These are phyloP conservation scores for Spilosoma lubricipeda DNA, from an alignment of 2,888 invertebrate genomes.

Conservation along the genomic window DNA sequence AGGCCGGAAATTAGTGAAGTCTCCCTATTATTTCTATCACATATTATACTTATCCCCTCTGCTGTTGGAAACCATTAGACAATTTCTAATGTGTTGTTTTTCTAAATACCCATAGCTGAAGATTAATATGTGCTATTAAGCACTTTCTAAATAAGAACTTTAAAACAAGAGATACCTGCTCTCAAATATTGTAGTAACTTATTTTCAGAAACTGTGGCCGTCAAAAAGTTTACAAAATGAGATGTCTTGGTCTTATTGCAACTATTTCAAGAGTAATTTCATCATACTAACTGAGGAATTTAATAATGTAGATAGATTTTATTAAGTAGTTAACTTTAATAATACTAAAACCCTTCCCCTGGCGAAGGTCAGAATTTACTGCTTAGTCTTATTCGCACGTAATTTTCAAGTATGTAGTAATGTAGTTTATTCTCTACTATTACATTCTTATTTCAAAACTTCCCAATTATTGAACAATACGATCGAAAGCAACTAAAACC, in stretches of 20 bases:
- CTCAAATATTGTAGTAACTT: not conserved
- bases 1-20: too few species aligned
- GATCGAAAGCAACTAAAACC: not conserved
- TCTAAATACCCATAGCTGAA: too few species aligned
- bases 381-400: not conserved
- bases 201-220: slow-evolving; percentile 6
- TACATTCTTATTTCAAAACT: not conserved
- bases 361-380: not conserved
- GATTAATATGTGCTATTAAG: not conserved
- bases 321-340: not conserved
- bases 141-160: not conserved
- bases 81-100: too few species aligned
- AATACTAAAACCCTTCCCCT: not conserved
- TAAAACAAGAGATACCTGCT: not conserved
- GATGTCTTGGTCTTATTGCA: slow-evolving; percentile 1
- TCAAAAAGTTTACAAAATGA: not conserved
- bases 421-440: not conserved
- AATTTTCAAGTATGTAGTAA: too few species aligned
- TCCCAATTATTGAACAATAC: not conserved
- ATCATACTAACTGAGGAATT: not conserved
- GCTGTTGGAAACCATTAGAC: too few species aligned
- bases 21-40: not conserved
- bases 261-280: slow-evolving; percentile 15
- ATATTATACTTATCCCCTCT: too few species aligned
- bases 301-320: slow-evolving; percentile 1